Evolutionary conservation across 1,140 invertebrate species (phyloP).

Genomic region (Triops cancriformis): DNA sequence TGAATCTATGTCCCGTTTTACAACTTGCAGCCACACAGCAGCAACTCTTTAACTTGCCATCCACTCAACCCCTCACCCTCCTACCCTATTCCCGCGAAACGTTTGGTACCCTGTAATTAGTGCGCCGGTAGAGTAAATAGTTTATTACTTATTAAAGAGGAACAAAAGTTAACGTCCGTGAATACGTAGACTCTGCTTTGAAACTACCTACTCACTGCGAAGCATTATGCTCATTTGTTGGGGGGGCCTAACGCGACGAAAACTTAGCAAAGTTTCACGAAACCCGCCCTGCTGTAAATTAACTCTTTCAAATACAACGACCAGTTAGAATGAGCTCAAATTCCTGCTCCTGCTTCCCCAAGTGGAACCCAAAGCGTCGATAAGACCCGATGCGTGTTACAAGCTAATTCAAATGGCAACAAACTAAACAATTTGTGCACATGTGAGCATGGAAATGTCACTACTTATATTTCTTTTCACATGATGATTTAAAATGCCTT

Average conservation of each 20-base stretch:
- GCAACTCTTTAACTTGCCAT: constrained; percentile 1
- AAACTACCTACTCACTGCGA: background rate
- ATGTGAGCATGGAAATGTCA: background rate
- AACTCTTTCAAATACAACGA: background rate
- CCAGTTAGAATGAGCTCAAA: background rate
- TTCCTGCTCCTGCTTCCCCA: background rate
- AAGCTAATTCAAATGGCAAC: background rate
- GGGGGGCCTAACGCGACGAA: background rate
- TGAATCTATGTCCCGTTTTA: background rate
- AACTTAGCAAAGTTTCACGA: background rate
- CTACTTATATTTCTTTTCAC: no score
- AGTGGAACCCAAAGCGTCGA: background rate
- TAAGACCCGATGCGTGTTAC: background rate
- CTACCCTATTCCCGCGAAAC: background rate
- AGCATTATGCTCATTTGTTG: background rate
- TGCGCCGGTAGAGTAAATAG: background rate
- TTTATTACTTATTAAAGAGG: background rate
- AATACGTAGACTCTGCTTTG: background rate
- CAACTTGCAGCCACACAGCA: background rate
- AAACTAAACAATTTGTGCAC: background rate
- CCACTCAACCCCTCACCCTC: no score
- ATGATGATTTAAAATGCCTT: background rate
- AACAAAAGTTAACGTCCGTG: background rate
- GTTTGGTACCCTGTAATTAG: background rate
- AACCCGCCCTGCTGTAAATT: background rate